Percentiles rank a stretch among this genome's conserved stretches.
Conservation (phyloP, 2,888 invertebrate genomes). For the Mellilla xanthometata region DNA sequence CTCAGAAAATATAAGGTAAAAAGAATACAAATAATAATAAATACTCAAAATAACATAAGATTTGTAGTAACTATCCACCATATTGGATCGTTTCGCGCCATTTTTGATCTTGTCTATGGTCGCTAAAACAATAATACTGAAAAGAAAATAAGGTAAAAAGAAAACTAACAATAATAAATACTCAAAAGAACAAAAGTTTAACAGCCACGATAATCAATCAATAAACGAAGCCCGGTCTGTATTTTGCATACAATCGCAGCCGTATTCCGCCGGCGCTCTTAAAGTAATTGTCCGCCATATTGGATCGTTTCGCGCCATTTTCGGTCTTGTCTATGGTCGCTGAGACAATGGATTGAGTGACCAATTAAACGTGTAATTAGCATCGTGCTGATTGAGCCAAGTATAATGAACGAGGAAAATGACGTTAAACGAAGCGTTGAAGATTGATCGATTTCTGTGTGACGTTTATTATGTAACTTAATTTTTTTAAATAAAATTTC, state of each 20-base stretch:
- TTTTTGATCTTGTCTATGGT: conserved; percentile 44
- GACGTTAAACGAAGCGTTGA: conserved; percentile 1
- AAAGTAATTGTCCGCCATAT: conserved; percentile 69
- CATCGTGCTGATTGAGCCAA: conserved; percentile 4
- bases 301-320: conserved; percentile 49
- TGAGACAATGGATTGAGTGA: conserved; percentile 51
- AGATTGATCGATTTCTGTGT: too few species aligned
- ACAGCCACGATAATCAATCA: conserved; percentile 30
- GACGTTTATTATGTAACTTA: too few species aligned
- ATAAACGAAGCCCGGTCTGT: conserved; percentile 40
- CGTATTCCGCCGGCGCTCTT: conserved; percentile 39
- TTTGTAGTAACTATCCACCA: conserved; percentile 65
- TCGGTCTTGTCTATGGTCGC: conserved; percentile 43
- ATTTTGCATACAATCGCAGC: conserved; percentile 63
- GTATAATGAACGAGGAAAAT: conserved; percentile 13
- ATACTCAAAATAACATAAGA: too few species aligned
- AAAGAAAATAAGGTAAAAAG: too few species aligned
- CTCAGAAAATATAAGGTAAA: too few species aligned
- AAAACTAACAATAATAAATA: too few species aligned
- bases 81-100: conserved; percentile 56
- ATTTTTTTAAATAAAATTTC: too few species aligned
- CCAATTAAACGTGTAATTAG: conserved; percentile 53
- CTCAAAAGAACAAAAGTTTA: too few species aligned
- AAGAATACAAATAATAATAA: too few species aligned
- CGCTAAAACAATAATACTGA: conserved; percentile 61